Percentiles rank a stretch among this genome's conserved stretches.
Evolutionary conservation across 2,888 invertebrate genomes (phyloP).

Genomic region (Danaus chrysippus): DNA sequence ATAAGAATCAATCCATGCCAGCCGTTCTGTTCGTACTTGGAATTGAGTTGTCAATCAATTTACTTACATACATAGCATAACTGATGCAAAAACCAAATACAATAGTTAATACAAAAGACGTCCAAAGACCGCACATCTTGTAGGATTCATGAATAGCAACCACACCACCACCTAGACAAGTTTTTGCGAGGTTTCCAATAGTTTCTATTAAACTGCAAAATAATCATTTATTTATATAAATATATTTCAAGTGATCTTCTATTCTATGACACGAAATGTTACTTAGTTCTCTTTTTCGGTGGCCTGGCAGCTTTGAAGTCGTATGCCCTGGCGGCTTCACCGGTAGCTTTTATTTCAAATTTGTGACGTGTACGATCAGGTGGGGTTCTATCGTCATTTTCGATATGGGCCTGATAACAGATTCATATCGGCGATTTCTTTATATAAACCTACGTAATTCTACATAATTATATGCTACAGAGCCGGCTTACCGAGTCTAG

Average conservation of each 20-base stretch:
- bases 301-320: constrained; percentile 36
- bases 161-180: constrained; percentile 52
- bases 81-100: constrained; percentile 41
- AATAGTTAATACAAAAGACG: constrained; percentile 41
- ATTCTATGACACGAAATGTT: not conserved
- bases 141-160: constrained; percentile 52
- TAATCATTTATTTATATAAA: not conserved
- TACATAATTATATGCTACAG: not conserved
- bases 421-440: not conserved
- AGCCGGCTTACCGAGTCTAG: not conserved
- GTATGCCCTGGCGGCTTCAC: constrained; percentile 35
- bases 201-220: constrained; percentile 47
- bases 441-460: not conserved
- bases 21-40: not conserved
- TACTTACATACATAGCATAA: constrained; percentile 52
- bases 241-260: not conserved
- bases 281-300: constrained; percentile 38
- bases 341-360: constrained; percentile 33
- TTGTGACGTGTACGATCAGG: constrained; percentile 22
- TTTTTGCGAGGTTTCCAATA: constrained; percentile 47
- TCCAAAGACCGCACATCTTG: constrained; percentile 46
- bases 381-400: not conserved
- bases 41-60: not conserved
- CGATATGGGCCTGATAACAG: not conserved
- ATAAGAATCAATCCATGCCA: too few species aligned